Conservation (phyloP, 1,140 invertebrate species). For the Dufourea novaeangliae region DNA sequence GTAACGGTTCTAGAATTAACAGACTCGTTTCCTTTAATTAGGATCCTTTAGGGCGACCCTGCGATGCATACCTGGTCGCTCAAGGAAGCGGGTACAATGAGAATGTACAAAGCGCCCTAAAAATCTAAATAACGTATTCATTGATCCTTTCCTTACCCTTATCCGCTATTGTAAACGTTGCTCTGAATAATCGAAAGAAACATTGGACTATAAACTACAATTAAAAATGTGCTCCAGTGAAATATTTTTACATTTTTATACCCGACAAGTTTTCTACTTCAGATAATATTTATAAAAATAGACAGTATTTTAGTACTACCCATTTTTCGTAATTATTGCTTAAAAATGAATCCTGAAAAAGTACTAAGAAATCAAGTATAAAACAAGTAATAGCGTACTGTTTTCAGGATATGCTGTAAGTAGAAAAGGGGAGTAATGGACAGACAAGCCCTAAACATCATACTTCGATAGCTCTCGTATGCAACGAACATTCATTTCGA, state of each 20-base stretch:
- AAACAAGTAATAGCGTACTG: not conserved
- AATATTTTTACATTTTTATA: no score
- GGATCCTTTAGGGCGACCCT: slow-evolving; percentile 1
- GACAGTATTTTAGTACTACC: no score
- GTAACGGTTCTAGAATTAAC: slow-evolving; percentile 4
- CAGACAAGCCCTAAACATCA: not conserved
- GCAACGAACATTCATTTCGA: no score
- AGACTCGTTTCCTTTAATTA: slow-evolving; percentile 6
- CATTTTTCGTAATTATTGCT: no score
- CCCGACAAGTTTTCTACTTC: no score
- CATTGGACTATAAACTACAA: no score
- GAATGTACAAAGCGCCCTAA: not conserved
- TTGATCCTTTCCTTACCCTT: not conserved
- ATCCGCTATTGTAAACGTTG: not conserved
- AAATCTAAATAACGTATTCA: not conserved
- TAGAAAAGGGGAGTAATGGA: not conserved
- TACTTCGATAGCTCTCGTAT: not conserved
- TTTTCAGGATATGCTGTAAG: no score
- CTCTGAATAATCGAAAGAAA: no score
- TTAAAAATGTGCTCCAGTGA: no score
- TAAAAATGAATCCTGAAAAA: no score
- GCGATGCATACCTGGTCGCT: not conserved
- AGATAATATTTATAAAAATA: no score
- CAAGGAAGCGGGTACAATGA: not conserved
- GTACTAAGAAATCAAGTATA: no score